Percentiles rank a stretch among this genome's conserved stretches.
These are phyloP conservation scores for Mycetomoellerius zeteki DNA, from an alignment of 1,140 invertebrate species.

Conservation along the genomic window DNA sequence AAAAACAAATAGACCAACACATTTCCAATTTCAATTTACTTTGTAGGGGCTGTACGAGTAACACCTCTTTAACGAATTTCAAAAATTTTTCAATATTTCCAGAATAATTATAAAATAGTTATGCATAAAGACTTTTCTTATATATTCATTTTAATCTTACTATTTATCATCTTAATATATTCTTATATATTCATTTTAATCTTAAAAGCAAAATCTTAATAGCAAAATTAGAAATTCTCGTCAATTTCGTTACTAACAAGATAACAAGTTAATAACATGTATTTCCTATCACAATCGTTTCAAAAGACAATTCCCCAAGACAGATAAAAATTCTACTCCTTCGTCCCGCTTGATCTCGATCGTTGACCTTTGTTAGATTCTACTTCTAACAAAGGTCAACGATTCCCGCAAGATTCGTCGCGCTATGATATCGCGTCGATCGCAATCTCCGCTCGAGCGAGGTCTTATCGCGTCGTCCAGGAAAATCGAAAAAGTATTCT, in stretches of 20 bases:
- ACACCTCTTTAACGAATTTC: not conserved
- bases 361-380: conserved; percentile 32
- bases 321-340: conserved; percentile 36
- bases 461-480: conserved; percentile 33
- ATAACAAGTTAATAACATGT: not conserved
- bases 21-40: too few relatives aligned
- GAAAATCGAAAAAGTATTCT: conserved; percentile 49
- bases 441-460: conserved; percentile 41
- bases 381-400: conserved; percentile 59
- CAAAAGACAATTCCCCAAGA: conserved; percentile 28
- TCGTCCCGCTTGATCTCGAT: conserved; percentile 20
- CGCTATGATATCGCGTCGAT: conserved; percentile 58
- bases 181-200: not conserved
- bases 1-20: too few relatives aligned
- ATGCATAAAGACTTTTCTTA: not conserved
- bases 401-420: conserved; percentile 46
- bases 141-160: not conserved
- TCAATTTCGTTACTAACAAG: conserved; percentile 2
- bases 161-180: too few relatives aligned
- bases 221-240: not conserved
- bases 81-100: not conserved
- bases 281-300: conserved; percentile 13
- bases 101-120: not conserved
- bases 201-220: not conserved
- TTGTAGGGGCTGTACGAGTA: too few relatives aligned